Percentiles rank a stretch among this genome's conserved stretches.
phyloP scores from a whole-genome alignment of 1,140 invertebrate species.

The Magallana gigas region DNA sequence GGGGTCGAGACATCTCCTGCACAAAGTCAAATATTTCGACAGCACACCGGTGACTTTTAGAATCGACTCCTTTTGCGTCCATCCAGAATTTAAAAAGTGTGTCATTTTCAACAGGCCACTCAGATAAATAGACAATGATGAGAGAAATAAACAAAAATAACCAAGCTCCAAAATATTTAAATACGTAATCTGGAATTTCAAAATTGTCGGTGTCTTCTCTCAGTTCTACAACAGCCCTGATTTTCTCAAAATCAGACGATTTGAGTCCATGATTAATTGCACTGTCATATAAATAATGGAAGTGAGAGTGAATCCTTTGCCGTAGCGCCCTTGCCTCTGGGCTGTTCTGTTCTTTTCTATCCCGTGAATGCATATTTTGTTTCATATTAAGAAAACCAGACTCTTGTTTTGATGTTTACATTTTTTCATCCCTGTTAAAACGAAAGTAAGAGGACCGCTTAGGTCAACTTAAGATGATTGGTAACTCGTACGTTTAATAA shows the following conservation, averaged over 20 bases:
- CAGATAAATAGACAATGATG: constrained; percentile 50
- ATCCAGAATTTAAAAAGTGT: constrained; percentile 60
- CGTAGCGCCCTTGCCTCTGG: background rate
- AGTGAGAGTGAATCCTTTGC: background rate
- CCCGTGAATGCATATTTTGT: background rate
- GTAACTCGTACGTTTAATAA: too few species aligned
- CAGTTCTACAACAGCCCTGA: background rate
- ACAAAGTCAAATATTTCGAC: constrained; percentile 82
- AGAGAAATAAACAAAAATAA: background rate
- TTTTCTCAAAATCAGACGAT: background rate
- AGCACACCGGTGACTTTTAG: constrained; percentile 69
- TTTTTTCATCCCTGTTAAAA: too few species aligned
- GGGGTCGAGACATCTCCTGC: constrained; percentile 86
- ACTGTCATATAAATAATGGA: constrained; percentile 7
- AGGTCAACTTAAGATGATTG: too few species aligned
- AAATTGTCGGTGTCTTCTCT: background rate
- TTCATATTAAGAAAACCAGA: background rate
- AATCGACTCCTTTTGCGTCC: constrained; percentile 51
- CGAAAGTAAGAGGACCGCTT: too few species aligned
- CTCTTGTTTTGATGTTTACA: too few species aligned
- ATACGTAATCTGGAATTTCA: background rate
- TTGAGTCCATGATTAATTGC: background rate
- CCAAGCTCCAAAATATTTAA: background rate
- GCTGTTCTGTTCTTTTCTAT: background rate
- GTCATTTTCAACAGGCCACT: constrained; percentile 68